phyloP scores from a whole-genome alignment of 2,888 invertebrate species.

The Dasypogon diadema region DNA sequence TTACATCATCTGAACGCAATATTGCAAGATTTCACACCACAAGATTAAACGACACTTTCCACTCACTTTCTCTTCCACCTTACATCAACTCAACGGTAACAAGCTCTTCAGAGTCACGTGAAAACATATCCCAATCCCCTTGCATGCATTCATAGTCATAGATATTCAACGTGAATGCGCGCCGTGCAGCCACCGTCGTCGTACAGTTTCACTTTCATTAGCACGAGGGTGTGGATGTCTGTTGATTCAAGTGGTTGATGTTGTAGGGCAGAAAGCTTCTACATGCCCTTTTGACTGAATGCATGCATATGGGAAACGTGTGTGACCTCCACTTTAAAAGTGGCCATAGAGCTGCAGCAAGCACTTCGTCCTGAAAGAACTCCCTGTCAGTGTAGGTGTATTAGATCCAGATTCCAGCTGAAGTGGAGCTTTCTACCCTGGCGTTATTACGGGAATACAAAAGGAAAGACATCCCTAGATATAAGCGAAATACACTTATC shows the following conservation, averaged over 20 bases:
- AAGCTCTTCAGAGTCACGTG: slow-evolving; percentile 26
- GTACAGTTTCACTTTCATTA: slow-evolving; percentile 45
- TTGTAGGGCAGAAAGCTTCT: slow-evolving; percentile 41
- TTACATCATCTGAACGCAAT: neutral
- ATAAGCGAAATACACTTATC: slow-evolving; percentile 31
- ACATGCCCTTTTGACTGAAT: slow-evolving; percentile 42
- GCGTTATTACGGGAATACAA: neutral
- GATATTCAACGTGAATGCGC: slow-evolving; percentile 28
- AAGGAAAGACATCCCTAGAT: slow-evolving; percentile 25
- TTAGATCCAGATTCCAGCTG: neutral
- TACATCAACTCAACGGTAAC: slow-evolving; percentile 15
- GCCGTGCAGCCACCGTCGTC: slow-evolving; percentile 1
- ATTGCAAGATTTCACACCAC: slow-evolving; percentile 6
- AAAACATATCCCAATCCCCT: slow-evolving; percentile 10
- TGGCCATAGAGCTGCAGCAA: slow-evolving; percentile 24
- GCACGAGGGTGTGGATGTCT: slow-evolving; percentile 41
- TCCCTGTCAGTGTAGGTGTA: neutral
- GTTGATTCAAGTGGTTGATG: slow-evolving; percentile 46
- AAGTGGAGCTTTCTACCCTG: slow-evolving; percentile 8
- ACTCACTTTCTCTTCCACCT: slow-evolving; percentile 34
- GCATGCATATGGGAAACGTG: slow-evolving; percentile 12
- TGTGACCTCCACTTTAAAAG: slow-evolving; percentile 38
- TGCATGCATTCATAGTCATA: slow-evolving; percentile 2
- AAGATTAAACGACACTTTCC: slow-evolving; percentile 19
- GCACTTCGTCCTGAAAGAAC: slow-evolving; percentile 18